These are phyloP conservation scores for Phortica variegata DNA, from an alignment of 1,140 invertebrate genomes.

Conservation along the genomic window DNA sequence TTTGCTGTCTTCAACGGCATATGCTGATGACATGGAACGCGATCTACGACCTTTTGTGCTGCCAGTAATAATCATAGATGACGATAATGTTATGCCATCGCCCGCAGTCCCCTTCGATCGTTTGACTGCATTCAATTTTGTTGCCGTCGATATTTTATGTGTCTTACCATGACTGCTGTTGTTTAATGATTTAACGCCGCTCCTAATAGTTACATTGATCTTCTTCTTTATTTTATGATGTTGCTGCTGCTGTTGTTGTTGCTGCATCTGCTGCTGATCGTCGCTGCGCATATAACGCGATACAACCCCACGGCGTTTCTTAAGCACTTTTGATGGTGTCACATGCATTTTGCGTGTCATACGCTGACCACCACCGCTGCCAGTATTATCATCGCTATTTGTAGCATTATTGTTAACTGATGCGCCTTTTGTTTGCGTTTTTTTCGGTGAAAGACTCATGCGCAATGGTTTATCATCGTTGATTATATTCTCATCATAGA, in stretches of 20 bases:
- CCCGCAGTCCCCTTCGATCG: neutral
- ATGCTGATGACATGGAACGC: too few relatives aligned
- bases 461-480: constrained; percentile 73
- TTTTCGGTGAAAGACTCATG: constrained; percentile 60
- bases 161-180: too few relatives aligned
- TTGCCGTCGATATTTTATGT: too few relatives aligned
- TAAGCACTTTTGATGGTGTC: constrained; percentile 59
- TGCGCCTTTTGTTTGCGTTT: constrained; percentile 33
- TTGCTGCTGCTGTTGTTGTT: constrained; percentile 1
- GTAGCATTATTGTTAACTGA: neutral
- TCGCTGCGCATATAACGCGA: constrained; percentile 45
- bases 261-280: constrained; percentile 17
- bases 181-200: too few relatives aligned
- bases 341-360: constrained; percentile 58
- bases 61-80: too few relatives aligned
- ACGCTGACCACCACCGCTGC: constrained; percentile 1
- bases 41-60: too few relatives aligned
- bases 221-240: too few relatives aligned
- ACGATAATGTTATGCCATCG: neutral
- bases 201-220: too few relatives aligned
- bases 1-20: constrained; percentile 16
- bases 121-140: neutral
- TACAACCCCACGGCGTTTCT: constrained; percentile 55
- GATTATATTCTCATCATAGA: constrained; percentile 89
- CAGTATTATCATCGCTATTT: neutral